phyloP scores from a whole-genome alignment of 2,797 vertebrate genomes.

The Acanthiza pusilla region DNA sequence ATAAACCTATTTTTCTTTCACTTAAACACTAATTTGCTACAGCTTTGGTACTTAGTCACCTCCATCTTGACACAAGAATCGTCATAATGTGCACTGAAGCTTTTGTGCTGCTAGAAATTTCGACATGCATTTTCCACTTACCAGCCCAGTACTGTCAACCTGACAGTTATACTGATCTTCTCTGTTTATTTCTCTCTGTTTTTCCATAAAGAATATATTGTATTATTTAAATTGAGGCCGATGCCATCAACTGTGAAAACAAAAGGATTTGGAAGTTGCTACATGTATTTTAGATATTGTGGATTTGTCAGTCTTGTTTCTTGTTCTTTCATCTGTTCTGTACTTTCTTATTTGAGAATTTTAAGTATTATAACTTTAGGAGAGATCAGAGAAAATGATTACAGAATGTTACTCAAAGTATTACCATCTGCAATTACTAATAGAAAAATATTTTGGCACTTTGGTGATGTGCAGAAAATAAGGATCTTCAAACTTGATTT shows the following conservation, averaged over 20 bases:
- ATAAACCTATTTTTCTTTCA: neutral
- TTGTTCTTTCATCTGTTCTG: neutral
- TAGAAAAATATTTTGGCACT: neutral
- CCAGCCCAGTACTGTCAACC: neutral
- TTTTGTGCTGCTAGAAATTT: neutral
- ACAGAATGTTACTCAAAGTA: neutral
- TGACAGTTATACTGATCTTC: neutral
- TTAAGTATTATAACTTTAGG: neutral
- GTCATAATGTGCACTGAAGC: neutral
- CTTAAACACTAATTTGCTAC: neutral
- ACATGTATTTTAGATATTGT: neutral
- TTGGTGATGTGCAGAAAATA: neutral
- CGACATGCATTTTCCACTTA: neutral
- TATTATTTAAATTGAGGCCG: neutral
- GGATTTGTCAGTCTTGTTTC: neutral
- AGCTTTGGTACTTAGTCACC: neutral
- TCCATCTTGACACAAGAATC: neutral
- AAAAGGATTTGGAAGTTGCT: neutral
- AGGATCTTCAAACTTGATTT: neutral
- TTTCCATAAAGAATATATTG: neutral
- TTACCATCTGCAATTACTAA: neutral
- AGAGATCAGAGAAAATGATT: neutral
- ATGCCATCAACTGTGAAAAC: neutral
- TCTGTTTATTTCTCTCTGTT: neutral
- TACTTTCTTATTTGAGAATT: neutral